Evolutionary conservation across 2,888 invertebrate species (phyloP), one percentile per base, ranked within the genome.

Genomic region (Oscheius sp.): DNA sequence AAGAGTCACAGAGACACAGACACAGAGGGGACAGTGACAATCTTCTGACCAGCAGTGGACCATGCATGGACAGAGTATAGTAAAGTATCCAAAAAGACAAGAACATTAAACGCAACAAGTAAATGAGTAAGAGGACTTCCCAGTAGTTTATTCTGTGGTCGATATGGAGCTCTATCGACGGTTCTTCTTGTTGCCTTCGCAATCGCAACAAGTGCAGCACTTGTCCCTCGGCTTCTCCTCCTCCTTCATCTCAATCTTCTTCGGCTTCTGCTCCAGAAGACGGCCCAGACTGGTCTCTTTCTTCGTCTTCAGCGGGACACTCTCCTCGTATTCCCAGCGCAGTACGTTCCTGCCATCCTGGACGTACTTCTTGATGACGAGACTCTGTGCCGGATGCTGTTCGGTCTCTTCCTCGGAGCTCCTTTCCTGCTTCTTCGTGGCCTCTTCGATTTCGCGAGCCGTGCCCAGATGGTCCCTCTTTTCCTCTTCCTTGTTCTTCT

Each of bases 251-350:
- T 29, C 33, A 29, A 63, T 63, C 48, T 48, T 48, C 21, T 50
- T 63, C n/a, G 63, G 63, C 33, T 63, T 63, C 13, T 63, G 21
- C 29, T 63, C 48, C 29, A 48, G 48, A 37, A 63, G 48, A 35
- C 37, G 32, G 2, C 48, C 48, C 29, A 48, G 29, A 21, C 63
- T 48, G 7, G n/a, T 2, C 63, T 47, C 55, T 11, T 33, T 10
- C 13, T 33, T 21, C 21, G 21, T 21, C 21, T 55, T 9, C 21
- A 37, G 53, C n/a, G 55, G 68, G 4, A 55, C 53, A 35, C 37
- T 37, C 42, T 68, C 55, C 55, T 68, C 68, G 42, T 68, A 68
- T 9, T 68, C 55, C 68, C 68, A 68, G 55, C 68, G 68, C 21
- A 68, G 68, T 33, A 68, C 68, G n/a, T 35, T 37, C n/a, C 47